These are phyloP conservation scores for Strigamia maritima DNA, from an alignment of 2,888 invertebrate species.

Conservation along the genomic window DNA sequence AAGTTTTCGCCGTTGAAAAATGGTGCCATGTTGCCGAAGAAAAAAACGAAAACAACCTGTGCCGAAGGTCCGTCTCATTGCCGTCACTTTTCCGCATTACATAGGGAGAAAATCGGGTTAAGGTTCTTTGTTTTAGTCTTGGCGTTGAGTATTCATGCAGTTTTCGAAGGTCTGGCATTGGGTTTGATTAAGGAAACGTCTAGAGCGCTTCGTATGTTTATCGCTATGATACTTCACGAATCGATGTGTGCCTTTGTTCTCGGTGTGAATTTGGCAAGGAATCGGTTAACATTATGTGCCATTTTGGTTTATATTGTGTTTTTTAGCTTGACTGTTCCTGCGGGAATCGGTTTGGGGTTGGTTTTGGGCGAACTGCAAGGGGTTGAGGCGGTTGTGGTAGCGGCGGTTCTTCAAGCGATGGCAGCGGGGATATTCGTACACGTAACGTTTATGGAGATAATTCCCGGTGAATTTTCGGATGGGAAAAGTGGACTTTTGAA, in stretches of 20 bases:
- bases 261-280: conserved; percentile 49
- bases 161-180: conserved; percentile 52
- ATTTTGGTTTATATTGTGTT: conserved; percentile 47
- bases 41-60: background rate
- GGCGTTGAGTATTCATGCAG: conserved; percentile 50
- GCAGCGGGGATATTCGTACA: conserved; percentile 52
- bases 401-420: conserved; percentile 49
- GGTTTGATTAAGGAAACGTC: conserved; percentile 49
- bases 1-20: background rate
- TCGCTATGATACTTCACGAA: conserved; percentile 51
- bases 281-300: conserved; percentile 44
- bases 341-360: conserved; percentile 47
- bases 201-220: conserved; percentile 47
- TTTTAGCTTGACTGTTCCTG: conserved; percentile 49
- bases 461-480: conserved; percentile 46
- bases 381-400: conserved; percentile 46
- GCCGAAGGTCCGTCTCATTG: conserved; percentile 1
- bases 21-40: background rate
- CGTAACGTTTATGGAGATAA: conserved; percentile 50
- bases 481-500: conserved; percentile 44
- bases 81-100: background rate
- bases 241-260: conserved; percentile 49
- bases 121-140: conserved; percentile 48
- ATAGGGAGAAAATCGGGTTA: conserved; percentile 42
- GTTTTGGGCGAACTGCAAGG: conserved; percentile 46